These are phyloP conservation scores for Carcharodon carcharias DNA, from an alignment of 2,797 vertebrate genomes.

Conservation along the genomic window DNA sequence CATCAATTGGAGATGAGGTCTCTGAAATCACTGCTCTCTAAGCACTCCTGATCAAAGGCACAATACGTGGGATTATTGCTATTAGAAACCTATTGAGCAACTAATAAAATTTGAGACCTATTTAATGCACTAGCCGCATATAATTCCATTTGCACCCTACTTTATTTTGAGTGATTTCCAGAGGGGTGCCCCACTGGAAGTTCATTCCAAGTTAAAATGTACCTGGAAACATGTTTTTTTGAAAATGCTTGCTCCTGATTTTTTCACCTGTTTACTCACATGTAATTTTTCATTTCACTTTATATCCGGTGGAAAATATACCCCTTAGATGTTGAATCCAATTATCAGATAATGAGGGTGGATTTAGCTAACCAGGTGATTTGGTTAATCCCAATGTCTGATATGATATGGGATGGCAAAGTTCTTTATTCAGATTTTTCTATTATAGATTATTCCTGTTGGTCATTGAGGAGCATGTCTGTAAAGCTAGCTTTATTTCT, in stretches of 20 bases:
- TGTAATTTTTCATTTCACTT: background rate
- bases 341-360: slow-evolving; percentile 4
- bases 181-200: background rate
- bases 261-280: background rate
- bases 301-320: background rate
- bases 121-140: background rate
- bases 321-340: background rate
- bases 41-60: background rate
- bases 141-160: background rate
- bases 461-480: background rate
- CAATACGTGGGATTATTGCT: background rate
- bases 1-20: background rate
- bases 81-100: background rate
- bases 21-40: background rate
- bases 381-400: slow-evolving; percentile 6
- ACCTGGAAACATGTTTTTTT: background rate
- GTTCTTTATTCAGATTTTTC: background rate
- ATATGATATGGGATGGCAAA: background rate
- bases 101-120: background rate
- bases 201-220: background rate
- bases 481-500: background rate
- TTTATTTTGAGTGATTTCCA: background rate
- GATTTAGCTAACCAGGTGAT: slow-evolving; percentile 22
- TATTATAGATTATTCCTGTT: slow-evolving; percentile 9
- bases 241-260: background rate